Percentiles rank a stretch among this genome's conserved stretches.
Conservation (phyloP, 1,140 invertebrate genomes). For the Musca domestica region DNA sequence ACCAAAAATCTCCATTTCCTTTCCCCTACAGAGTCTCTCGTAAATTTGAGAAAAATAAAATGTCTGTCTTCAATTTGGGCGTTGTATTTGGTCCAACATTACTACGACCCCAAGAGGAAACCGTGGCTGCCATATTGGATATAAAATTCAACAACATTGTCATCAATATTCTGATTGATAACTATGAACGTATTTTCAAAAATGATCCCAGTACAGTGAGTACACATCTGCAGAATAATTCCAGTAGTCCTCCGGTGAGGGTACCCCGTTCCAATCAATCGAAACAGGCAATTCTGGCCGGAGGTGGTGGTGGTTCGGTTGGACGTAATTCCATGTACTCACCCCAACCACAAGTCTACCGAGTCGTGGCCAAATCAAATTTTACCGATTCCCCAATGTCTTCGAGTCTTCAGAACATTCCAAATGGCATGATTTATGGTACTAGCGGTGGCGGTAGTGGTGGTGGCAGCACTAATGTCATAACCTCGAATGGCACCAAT, state of each 20-base stretch:
- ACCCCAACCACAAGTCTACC: conserved; percentile 47
- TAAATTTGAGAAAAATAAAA: conserved; percentile 87
- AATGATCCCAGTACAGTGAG: conserved; percentile 49
- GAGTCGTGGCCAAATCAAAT: conserved; percentile 44
- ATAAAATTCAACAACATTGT: conserved; percentile 99
- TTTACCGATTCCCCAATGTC: conserved; percentile 49
- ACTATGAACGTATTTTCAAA: conserved; percentile 78
- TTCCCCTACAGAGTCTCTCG: conserved; percentile 71
- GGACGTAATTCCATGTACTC: conserved; percentile 44
- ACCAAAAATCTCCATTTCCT: conserved; percentile 8
- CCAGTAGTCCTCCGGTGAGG: conserved; percentile 45
- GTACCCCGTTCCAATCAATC: conserved; percentile 46
- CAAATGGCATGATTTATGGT: conserved; percentile 50
- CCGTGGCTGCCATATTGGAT: conserved; percentile 95
- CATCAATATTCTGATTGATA: conserved; percentile 93
- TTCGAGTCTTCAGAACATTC: conserved; percentile 52
- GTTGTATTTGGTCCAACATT: conserved; percentile 99
- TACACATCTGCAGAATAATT: conserved; percentile 47
- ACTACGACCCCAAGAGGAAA: conserved; percentile 90
- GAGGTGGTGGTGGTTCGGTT: conserved; percentile 30
- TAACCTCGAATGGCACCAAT: conserved; percentile 23
- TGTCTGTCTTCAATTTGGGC: conserved; percentile 95
- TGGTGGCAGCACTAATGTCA: conserved; percentile 17
- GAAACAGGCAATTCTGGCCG: conserved; percentile 37
- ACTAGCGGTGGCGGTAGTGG: conserved; percentile 29